Percentiles rank a stretch among this genome's conserved stretches.
These are phyloP conservation scores for Athripsodes cinereus DNA, from an alignment of 2,888 invertebrate species.

Conservation along the genomic window DNA sequence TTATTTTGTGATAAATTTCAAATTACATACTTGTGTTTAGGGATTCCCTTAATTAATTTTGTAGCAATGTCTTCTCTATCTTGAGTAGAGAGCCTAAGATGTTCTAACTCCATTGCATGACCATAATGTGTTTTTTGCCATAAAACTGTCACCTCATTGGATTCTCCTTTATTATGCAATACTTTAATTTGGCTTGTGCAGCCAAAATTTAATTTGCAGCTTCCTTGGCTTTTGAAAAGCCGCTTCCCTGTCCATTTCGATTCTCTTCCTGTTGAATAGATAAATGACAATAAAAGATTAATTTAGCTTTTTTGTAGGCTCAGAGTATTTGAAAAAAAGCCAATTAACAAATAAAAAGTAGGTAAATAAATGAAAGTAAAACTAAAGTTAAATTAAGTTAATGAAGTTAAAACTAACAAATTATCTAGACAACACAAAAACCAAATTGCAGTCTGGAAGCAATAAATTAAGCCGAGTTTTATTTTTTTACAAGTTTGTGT, in stretches of 20 bases:
- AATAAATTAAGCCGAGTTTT: not conserved
- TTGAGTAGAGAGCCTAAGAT: slow-evolving; percentile 3
- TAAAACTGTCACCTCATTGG: slow-evolving; percentile 3
- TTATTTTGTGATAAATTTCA: not conserved
- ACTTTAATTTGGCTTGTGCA: slow-evolving; percentile 2
- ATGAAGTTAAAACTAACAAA: not conserved
- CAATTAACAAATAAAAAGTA: too few species aligned
- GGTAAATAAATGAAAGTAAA: too few species aligned
- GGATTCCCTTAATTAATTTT: not conserved
- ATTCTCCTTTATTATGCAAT: not conserved
- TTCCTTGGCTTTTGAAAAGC: not conserved
- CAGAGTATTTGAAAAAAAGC: not conserved
- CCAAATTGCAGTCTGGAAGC: not conserved
- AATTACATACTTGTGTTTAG: not conserved
- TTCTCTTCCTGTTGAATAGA: slow-evolving; percentile 1
- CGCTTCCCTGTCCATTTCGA: slow-evolving; percentile 4
- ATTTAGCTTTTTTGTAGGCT: not conserved
- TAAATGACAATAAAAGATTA: not conserved
- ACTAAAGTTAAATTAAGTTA: not conserved
- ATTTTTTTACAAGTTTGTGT: not conserved
- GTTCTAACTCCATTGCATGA: slow-evolving; percentile 1
- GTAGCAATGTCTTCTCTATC: not conserved
- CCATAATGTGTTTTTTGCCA: slow-evolving; percentile 4
- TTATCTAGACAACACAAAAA: not conserved
- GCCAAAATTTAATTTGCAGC: slow-evolving; percentile 4